Evolutionary conservation across 2,888 invertebrate species (phyloP), one percentile per base, ranked within the genome.

Genomic region (Lissocephala sabroskyi): DNA sequence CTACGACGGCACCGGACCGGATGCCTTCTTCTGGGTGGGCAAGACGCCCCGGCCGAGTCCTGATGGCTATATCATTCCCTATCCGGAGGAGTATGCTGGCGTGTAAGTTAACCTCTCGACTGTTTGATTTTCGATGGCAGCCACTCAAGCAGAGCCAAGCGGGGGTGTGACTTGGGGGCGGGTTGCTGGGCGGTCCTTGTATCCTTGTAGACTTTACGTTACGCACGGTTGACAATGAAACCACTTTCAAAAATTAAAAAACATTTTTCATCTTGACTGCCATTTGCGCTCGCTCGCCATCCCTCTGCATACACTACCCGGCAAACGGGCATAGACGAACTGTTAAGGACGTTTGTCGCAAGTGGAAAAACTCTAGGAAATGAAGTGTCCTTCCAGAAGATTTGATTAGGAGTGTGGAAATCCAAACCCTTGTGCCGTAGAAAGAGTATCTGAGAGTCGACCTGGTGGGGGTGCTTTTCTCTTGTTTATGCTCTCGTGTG

Each of bases 21-120:
- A 93, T 81, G 94, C 95, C 1, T 94, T 91, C 86, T 96, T 96
- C 87, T 96, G 95, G 95, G 92, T 94, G 51, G 95, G 95, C 10
- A 93, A 92, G 76, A 90, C 91, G 2, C 87, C 90, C 1, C 88
- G 91, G 58, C 95, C 95, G 1, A 91, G 91, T 62, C 94, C 94
- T 14, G 91, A 92, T 43, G 96, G 95, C 51, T 90, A 89, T 54
- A 89, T 94, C 53, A 92, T 96, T 79, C 94, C 95, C 14, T 95
- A 93, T 82, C 95, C 95, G 23, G 94, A 95, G 79, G 91, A 93
- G 76, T 93, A 92, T 82, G 87, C 87, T 49, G 92, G 91, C 80
- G 90, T 91, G 95, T 94, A 83, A 88, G 89, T 84, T 65, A 41
- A 10, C 30, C 16, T 35, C 17, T 16, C 17, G 13, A 7, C 16